Conservation (phyloP, 2,797 vertebrate genomes). For the Pelochelys cantorii region DNA sequence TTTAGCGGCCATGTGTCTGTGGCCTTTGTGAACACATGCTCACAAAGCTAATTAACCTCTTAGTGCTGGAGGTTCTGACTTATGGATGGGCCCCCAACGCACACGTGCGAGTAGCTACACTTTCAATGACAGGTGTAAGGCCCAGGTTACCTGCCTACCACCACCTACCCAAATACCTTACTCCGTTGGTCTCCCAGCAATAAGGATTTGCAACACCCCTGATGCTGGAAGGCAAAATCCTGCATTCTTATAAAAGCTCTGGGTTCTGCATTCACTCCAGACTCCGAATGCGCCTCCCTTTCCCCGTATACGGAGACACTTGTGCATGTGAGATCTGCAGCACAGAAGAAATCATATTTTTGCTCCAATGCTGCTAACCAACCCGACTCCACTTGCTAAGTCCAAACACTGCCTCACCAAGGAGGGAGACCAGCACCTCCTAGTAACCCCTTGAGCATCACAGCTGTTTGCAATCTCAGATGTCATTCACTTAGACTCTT, state of each 20-base stretch:
- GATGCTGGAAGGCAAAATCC: not conserved
- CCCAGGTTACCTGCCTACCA: not conserved
- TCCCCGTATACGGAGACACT: not conserved
- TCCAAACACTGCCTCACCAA: not conserved
- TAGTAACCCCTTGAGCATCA: accelerated
- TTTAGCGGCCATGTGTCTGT: accelerated
- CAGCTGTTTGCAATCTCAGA: not conserved
- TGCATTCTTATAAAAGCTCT: not conserved
- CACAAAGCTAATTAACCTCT: not conserved
- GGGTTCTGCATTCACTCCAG: not conserved
- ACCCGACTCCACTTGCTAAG: not conserved
- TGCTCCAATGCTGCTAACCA: not conserved
- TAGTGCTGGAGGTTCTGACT: not conserved
- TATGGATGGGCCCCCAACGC: not conserved
- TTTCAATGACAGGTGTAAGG: not conserved
- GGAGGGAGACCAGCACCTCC: not conserved
- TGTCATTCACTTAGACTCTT: not conserved
- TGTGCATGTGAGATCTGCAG: not conserved
- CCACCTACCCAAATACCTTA: not conserved
- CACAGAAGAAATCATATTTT: not conserved
- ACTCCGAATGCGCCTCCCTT: not conserved
- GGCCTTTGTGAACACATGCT: not conserved
- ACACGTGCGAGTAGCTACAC: not conserved
- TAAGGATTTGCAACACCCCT: not conserved
- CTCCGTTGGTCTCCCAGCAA: no score